Conservation (phyloP, 2,797 vertebrate genomes). For the Sebastes matsubarae region DNA sequence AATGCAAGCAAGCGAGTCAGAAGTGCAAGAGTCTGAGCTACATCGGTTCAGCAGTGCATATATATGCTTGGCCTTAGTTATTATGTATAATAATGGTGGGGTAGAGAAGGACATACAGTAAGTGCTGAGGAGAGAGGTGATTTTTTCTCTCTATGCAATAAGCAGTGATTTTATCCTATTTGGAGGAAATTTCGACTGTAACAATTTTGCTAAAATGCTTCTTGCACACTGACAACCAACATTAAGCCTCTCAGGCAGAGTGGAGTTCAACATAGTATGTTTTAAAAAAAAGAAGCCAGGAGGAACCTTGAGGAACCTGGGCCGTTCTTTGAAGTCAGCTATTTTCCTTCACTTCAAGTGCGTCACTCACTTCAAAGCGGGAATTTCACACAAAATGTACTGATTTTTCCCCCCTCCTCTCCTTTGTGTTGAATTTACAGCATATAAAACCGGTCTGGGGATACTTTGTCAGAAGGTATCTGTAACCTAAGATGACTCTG, state of each 20-base stretch:
- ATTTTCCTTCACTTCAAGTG: slow-evolving; percentile 56
- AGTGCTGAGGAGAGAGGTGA: neutral
- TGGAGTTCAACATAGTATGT: slow-evolving; percentile 54
- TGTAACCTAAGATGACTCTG: slow-evolving; percentile 59
- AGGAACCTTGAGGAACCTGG: slow-evolving; percentile 62
- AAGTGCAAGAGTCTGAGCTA: neutral
- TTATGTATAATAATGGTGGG: neutral
- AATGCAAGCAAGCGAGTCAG: neutral
- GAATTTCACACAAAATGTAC: slow-evolving; percentile 66
- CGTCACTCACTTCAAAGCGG: slow-evolving; percentile 64
- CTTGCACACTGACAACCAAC: slow-evolving; percentile 47
- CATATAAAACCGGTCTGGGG: slow-evolving; percentile 39
- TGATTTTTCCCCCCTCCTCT: slow-evolving; percentile 26
- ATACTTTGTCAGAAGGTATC: slow-evolving; percentile 44
- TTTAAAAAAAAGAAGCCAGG: slow-evolving; percentile 54
- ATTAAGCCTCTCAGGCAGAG: slow-evolving; percentile 45
- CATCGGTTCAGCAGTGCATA: neutral
- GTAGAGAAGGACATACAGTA: neutral
- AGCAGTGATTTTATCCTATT: slow-evolving; percentile 23
- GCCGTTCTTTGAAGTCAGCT: slow-evolving; percentile 66
- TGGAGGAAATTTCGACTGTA: slow-evolving; percentile 36
- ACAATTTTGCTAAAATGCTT: slow-evolving; percentile 44
- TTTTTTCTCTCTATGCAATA: neutral
- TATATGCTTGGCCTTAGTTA: neutral
- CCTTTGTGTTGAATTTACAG: slow-evolving; percentile 56